A percentile compares a stretch with the other conserved stretches of the same genome.
phyloP scores from a whole-genome alignment of 2,113 vertebrate genomes.

The Plecotus auritus region DNA sequence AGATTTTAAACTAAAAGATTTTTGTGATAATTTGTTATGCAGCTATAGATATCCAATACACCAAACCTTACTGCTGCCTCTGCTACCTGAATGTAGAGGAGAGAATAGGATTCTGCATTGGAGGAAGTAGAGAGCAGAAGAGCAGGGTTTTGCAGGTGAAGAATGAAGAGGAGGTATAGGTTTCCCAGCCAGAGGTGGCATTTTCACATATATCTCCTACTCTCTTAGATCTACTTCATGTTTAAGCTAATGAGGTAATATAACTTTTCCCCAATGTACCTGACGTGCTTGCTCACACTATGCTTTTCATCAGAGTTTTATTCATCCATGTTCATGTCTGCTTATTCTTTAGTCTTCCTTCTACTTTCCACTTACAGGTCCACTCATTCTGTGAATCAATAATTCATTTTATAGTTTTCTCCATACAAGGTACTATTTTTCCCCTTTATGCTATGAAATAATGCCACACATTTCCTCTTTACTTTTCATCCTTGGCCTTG shows the following conservation, averaged over 20 bases:
- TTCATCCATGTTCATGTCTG: background rate
- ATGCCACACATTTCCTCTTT: background rate
- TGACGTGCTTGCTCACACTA: background rate
- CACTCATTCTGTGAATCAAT: background rate
- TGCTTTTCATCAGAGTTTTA: background rate
- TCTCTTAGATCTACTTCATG: background rate
- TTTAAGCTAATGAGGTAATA: background rate
- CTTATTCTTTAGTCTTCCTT: background rate
- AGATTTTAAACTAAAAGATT: background rate
- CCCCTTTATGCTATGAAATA: background rate
- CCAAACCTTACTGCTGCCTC: background rate
- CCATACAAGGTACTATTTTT: background rate
- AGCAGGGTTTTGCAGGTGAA: background rate
- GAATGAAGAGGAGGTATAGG: background rate
- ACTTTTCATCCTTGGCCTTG: background rate
- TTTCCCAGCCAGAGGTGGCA: background rate
- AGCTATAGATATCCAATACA: background rate
- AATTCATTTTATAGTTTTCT: background rate
- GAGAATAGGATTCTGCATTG: background rate
- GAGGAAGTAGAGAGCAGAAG: background rate
- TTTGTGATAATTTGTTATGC: background rate
- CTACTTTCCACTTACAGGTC: background rate
- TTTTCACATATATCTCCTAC: background rate
- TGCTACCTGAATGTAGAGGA: background rate
- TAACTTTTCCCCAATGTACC: background rate